A percentile compares a stretch with the other conserved stretches of the same genome.
Conservation (phyloP, 2,888 invertebrate genomes). For the Pyrocoelia pectoralis region DNA sequence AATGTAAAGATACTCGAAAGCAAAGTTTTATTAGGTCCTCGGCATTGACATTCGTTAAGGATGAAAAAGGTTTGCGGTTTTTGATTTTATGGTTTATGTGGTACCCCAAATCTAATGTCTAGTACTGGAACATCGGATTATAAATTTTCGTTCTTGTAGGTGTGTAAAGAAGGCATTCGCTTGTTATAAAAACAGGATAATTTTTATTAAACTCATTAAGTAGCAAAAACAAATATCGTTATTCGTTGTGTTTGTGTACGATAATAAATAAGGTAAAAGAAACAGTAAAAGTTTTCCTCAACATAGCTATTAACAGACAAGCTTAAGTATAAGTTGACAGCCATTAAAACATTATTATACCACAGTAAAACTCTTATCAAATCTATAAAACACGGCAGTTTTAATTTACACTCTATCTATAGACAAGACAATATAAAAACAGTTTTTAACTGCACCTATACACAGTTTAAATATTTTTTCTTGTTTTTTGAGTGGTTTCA, state of each 20-base stretch:
- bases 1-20: neutral
- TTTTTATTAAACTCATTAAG: neutral
- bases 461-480: conserved; percentile 43
- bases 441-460: conserved; percentile 43
- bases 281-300: conserved; percentile 10
- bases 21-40: neutral
- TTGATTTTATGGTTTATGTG: no score
- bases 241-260: conserved; percentile 1
- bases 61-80: neutral
- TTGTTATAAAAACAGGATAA: no score
- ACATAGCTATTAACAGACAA: conserved; percentile 41
- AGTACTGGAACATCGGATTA: no score
- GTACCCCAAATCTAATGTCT: no score
- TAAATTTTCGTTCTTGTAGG: no score
- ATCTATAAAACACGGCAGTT: conserved; percentile 51
- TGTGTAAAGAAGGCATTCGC: no score
- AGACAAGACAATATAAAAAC: conserved; percentile 44
- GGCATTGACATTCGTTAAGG: neutral
- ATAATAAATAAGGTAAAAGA: conserved; percentile 2
- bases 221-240: neutral
- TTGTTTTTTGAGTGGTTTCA: conserved; percentile 39
- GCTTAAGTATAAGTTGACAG: conserved; percentile 47
- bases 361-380: conserved; percentile 47
- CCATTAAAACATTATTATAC: conserved; percentile 48
- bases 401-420: conserved; percentile 48